phyloP scores from a whole-genome alignment of 2,888 invertebrate genomes.

The Dilophus febrilis region DNA sequence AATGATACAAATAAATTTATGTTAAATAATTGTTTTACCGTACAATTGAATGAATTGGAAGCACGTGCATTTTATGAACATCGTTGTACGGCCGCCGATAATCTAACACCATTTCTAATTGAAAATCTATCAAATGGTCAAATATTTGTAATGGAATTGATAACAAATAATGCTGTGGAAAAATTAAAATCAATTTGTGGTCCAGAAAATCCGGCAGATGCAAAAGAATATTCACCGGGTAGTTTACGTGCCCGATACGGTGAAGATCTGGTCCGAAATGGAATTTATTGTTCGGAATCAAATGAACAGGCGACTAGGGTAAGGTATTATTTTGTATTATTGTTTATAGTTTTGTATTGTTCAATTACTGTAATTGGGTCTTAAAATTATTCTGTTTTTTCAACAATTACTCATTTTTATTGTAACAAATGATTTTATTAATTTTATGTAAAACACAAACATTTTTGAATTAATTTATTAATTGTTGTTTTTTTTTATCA shows the following conservation, averaged over 20 bases:
- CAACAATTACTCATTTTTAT: too few relatives aligned
- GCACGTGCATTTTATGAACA: conserved; percentile 43
- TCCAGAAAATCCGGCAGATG: conserved; percentile 40
- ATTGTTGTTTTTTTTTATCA: conserved; percentile 3
- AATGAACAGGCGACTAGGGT: conserved; percentile 37
- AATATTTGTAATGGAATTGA: conserved; percentile 23
- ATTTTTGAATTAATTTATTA: conserved; percentile 4
- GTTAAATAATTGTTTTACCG: conserved; percentile 56
- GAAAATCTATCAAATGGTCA: conserved; percentile 11
- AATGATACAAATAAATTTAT: conserved; percentile 40
- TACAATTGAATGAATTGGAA: conserved; percentile 44
- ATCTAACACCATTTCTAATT: conserved; percentile 40
- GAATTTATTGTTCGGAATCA: conserved; percentile 46
- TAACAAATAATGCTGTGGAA: conserved; percentile 24
- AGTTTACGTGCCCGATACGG: conserved; percentile 52
- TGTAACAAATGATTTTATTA: conserved; percentile 2
- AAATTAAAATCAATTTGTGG: conserved; percentile 18
- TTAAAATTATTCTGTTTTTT: too few relatives aligned
- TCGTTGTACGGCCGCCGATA: conserved; percentile 37
- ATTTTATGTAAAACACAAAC: conserved; percentile 1
- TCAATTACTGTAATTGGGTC: too few relatives aligned
- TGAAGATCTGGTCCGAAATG: conserved; percentile 45
- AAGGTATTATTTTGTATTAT: conserved; percentile 7
- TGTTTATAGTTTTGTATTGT: too few relatives aligned
- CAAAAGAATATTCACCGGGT: conserved; percentile 34